phyloP scores from a whole-genome alignment of 2,113 vertebrate species.

The Chaetorhynchus papuensis region DNA sequence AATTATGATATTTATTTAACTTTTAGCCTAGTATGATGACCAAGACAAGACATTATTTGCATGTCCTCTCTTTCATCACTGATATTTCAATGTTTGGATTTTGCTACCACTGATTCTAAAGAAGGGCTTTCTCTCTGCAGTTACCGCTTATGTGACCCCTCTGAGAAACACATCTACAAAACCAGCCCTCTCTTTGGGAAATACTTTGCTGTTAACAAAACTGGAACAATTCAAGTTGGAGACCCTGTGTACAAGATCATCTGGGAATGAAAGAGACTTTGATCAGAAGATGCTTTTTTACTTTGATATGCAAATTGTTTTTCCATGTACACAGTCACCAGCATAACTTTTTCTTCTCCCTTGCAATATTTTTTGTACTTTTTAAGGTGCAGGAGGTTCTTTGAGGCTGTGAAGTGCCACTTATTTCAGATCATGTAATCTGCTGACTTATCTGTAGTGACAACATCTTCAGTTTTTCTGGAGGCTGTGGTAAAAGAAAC shows the following conservation, averaged over 20 bases:
- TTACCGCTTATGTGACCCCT: constrained; percentile 82
- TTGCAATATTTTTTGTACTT: background rate
- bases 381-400: background rate
- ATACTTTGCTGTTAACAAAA: constrained; percentile 77
- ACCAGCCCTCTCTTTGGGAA: constrained; percentile 83
- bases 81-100: background rate
- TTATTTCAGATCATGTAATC: background rate
- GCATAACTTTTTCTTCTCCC: background rate
- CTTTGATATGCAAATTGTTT: background rate
- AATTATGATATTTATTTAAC: background rate
- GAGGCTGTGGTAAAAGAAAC: background rate
- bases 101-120: background rate
- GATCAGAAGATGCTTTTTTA: background rate
- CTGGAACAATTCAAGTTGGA: constrained; percentile 79
- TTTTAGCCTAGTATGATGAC: background rate
- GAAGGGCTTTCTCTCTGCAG: constrained; percentile 60
- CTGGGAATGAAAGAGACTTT: background rate
- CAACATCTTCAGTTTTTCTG: background rate
- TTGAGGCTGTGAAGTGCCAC: background rate
- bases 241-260: constrained; percentile 83
- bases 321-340: background rate
- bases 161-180: constrained; percentile 77
- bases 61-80: background rate
- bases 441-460: background rate
- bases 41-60: background rate